phyloP scores from a whole-genome alignment of 1,140 invertebrate species.

The Argopecten irradians region DNA sequence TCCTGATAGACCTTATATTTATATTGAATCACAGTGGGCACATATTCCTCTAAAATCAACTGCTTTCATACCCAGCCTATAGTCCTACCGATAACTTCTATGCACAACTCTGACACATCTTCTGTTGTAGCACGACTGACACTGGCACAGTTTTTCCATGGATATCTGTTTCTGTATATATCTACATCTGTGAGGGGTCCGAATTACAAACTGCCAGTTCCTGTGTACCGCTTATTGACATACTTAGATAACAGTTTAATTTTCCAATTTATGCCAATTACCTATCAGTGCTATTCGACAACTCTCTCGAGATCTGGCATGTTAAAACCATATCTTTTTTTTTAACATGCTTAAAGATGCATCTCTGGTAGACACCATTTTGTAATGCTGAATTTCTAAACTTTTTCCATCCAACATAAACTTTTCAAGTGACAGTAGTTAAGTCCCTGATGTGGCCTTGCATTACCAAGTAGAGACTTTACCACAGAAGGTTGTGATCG shows the following conservation, averaged over 20 bases:
- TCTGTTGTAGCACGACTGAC: not conserved
- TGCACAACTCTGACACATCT: too few relatives aligned
- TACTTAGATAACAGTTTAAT: not conserved
- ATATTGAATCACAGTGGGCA: not conserved
- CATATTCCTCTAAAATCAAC: not conserved
- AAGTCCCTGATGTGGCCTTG: not conserved
- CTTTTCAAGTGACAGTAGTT: not conserved
- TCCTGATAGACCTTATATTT: not conserved
- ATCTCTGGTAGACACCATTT: not conserved
- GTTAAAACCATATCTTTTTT: not conserved
- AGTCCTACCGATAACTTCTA: too few relatives aligned
- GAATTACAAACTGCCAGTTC: not conserved
- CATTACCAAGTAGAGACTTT: not conserved
- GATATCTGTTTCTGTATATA: not conserved
- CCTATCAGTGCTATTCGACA: slow-evolving; percentile 9
- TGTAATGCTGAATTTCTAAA: not conserved
- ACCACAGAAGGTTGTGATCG: not conserved
- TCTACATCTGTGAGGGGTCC: not conserved
- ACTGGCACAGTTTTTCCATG: not conserved
- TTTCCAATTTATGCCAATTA: slow-evolving; percentile 23
- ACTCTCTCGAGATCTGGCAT: not conserved
- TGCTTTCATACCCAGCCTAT: not conserved
- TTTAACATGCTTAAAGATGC: not conserved
- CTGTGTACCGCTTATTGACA: not conserved
- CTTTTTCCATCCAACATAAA: too few relatives aligned